Evolutionary conservation across 30 jellyfish, hydroid and myxozoan species (phyloP).

Genomic region (Turritopsis rubra): DNA sequence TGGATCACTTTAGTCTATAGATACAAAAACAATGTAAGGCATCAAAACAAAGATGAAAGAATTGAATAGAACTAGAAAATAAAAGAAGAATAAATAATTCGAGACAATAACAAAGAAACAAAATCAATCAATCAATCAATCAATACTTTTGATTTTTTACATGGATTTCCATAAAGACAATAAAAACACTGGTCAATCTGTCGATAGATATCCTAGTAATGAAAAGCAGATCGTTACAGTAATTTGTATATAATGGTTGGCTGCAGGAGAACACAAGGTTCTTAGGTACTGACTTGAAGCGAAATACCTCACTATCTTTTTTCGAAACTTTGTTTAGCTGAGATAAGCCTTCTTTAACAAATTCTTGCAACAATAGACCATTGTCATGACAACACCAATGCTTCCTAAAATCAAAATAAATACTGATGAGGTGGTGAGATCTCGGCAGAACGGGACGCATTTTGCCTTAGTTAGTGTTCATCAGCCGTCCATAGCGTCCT

Average conservation of each 20-base stretch:
- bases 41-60: not conserved
- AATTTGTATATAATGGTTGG: no score
- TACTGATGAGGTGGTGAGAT: no score
- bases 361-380: slow-evolving; percentile 58
- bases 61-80: not conserved
- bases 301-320: not conserved
- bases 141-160: slow-evolving; percentile 72
- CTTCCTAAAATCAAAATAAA: not conserved
- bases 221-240: not conserved
- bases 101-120: not conserved
- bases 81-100: not conserved
- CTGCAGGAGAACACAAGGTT: no score
- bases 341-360: slow-evolving; percentile 37
- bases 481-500: no score
- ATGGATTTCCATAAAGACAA: slow-evolving; percentile 88
- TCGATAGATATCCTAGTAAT: slow-evolving; percentile 46
- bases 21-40: not conserved
- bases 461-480: not conserved
- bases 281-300: not conserved
- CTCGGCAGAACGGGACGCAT: no score
- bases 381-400: slow-evolving; percentile 80
- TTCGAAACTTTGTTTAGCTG: slow-evolving; percentile 4
- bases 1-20: slow-evolving; percentile 8
- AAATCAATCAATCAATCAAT: not conserved
- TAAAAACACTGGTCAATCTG: slow-evolving; percentile 82